Percentiles rank a stretch among this genome's conserved stretches.
These are phyloP conservation scores for Argynnis bischoffii DNA, from an alignment of 2,888 invertebrate species.

Conservation along the genomic window DNA sequence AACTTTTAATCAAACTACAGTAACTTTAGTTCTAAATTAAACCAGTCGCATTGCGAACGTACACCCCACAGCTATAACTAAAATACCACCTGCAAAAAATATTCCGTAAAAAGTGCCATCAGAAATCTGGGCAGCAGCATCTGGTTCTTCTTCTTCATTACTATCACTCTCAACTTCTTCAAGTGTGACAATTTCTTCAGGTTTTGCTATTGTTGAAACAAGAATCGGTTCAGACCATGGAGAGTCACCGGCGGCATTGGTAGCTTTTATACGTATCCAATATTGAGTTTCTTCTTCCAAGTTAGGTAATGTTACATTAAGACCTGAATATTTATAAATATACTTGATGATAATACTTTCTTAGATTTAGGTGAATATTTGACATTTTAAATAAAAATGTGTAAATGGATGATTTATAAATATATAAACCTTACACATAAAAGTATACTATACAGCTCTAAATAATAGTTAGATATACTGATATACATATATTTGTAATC, in stretches of 20 bases:
- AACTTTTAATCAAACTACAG: background rate
- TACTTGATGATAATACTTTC: too few species aligned
- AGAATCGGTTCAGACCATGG: constrained; percentile 55
- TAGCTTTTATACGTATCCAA: constrained; percentile 56
- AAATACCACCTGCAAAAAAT: constrained; percentile 61
- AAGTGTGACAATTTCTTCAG: constrained; percentile 34
- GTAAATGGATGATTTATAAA: too few species aligned
- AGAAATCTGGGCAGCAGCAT: constrained; percentile 32
- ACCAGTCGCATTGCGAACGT: constrained; percentile 59
- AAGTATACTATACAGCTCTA: too few species aligned
- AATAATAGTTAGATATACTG: too few species aligned
- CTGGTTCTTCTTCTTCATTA: constrained; percentile 27
- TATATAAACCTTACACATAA: too few species aligned
- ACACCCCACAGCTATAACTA: constrained; percentile 55
- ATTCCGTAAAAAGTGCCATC: constrained; percentile 59
- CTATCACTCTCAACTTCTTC: constrained; percentile 28
- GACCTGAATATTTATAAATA: constrained; percentile 43
- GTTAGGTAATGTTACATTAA: constrained; percentile 43
- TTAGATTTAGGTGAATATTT: too few species aligned
- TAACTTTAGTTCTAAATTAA: constrained; percentile 31
- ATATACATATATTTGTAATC: too few species aligned
- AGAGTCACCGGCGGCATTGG: constrained; percentile 58
- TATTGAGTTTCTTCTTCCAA: constrained; percentile 58
- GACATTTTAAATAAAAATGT: too few species aligned
- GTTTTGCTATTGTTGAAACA: constrained; percentile 42